Conservation (phyloP, 2,888 invertebrate genomes). For the Zhuqinia jingwanae region DNA sequence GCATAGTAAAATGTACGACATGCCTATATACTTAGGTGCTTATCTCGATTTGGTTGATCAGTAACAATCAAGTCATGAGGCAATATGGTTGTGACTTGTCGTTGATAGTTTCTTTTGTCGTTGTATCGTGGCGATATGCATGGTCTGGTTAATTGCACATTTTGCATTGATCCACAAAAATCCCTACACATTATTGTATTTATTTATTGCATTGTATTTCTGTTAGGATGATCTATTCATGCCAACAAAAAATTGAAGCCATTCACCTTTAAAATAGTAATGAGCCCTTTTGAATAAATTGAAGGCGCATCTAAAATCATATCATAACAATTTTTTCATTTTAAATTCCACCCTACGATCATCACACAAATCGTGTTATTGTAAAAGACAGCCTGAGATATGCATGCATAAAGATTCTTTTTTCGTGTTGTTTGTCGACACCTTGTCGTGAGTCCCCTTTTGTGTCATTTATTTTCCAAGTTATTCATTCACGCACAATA, state of each 20-base stretch:
- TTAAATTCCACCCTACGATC: not conserved
- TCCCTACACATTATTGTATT: not conserved
- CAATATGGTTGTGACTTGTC: not conserved
- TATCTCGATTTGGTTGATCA: not conserved
- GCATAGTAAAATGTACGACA: too few relatives aligned
- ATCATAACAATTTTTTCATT: not conserved
- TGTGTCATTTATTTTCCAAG: not conserved
- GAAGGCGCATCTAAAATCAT: not conserved
- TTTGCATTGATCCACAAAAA: not conserved
- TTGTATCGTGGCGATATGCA: not conserved
- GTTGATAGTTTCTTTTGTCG: too few relatives aligned
- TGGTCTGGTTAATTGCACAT: not conserved
- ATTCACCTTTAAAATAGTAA: conserved; percentile 25
- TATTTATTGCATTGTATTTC: not conserved
- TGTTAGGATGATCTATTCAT: not conserved
- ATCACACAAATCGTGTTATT: not conserved
- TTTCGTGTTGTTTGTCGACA: conserved; percentile 13
- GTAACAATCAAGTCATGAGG: conserved; percentile 15
- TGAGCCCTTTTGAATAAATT: not conserved
- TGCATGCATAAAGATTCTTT: not conserved
- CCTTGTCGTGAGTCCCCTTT: not conserved
- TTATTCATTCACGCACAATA: conserved; percentile 18
- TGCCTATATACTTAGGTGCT: too few relatives aligned
- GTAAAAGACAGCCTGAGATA: too few relatives aligned
- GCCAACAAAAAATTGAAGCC: not conserved